Percentiles rank a stretch among this genome's conserved stretches.
These are phyloP conservation scores for Bombus difficillimus DNA, from an alignment of 1,140 invertebrate genomes.

Conservation along the genomic window DNA sequence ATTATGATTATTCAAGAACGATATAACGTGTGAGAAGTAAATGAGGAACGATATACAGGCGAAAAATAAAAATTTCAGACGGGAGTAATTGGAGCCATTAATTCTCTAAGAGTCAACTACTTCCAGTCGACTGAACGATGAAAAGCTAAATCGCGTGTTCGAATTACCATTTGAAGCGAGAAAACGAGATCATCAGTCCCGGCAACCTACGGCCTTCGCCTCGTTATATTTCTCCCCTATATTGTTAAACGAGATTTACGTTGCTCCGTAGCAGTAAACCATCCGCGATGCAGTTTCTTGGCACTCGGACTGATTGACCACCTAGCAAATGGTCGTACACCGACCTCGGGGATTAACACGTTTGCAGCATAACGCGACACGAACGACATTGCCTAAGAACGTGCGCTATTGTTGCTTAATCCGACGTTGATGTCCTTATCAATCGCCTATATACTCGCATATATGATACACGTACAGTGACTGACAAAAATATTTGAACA, in stretches of 20 bases:
- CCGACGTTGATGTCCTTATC: constrained; percentile 56
- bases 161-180: constrained; percentile 48
- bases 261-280: constrained; percentile 53
- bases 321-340: constrained; percentile 33
- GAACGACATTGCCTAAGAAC: constrained; percentile 31
- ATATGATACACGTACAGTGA: neutral
- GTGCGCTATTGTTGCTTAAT: constrained; percentile 37
- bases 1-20: neutral
- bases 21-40: neutral
- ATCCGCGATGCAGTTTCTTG: constrained; percentile 53
- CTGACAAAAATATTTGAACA: no score
- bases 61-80: neutral
- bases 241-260: constrained; percentile 70
- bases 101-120: neutral
- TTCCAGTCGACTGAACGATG: neutral
- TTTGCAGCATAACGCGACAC: constrained; percentile 43
- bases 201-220: constrained; percentile 35
- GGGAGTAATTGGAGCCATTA: neutral
- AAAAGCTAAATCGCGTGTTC: constrained; percentile 2
- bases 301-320: constrained; percentile 59
- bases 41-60: neutral
- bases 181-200: constrained; percentile 51
- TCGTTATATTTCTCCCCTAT: constrained; percentile 49
- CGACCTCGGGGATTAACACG: constrained; percentile 59
- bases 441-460: constrained; percentile 14